A percentile compares a stretch with the other conserved stretches of the same genome.
phyloP scores from a whole-genome alignment of 2,797 vertebrate species.

The Sebastes kiyomatsui region DNA sequence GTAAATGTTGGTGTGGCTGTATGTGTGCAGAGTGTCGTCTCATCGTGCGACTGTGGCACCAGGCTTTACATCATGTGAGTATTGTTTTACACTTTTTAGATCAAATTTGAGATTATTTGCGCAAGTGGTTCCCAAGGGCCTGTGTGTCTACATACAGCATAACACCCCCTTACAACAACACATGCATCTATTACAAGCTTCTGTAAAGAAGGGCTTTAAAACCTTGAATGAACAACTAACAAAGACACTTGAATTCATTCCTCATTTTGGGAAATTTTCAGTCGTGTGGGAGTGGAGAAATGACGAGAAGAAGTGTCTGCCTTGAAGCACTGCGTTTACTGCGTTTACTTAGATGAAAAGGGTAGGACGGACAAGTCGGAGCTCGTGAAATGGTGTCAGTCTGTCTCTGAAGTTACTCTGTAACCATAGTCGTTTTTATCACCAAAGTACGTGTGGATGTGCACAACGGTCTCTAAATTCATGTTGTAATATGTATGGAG shows the following conservation, averaged over 20 bases:
- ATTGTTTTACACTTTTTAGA: slow-evolving; percentile 45
- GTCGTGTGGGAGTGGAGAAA: slow-evolving; percentile 15
- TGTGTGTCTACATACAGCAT: slow-evolving; percentile 7
- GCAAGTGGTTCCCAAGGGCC: not conserved
- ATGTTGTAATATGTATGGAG: slow-evolving; percentile 57
- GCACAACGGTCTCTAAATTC: slow-evolving; percentile 35
- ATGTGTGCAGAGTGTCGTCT: slow-evolving; percentile 39
- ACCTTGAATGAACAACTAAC: slow-evolving; percentile 32
- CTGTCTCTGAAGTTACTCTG: slow-evolving; percentile 51
- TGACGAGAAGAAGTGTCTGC: slow-evolving; percentile 22
- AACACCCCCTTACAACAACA: slow-evolving; percentile 29
- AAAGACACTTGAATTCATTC: slow-evolving; percentile 64
- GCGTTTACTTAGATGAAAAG: slow-evolving; percentile 49
- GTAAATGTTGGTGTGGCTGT: slow-evolving; percentile 44
- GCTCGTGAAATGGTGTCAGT: slow-evolving; percentile 58
- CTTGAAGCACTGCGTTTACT: slow-evolving; percentile 42
- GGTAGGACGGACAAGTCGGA: slow-evolving; percentile 47
- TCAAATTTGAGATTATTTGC: slow-evolving; percentile 26
- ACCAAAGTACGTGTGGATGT: slow-evolving; percentile 69
- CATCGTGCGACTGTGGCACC: slow-evolving; percentile 38
- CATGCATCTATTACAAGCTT: slow-evolving; percentile 18
- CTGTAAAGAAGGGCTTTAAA: slow-evolving; percentile 63
- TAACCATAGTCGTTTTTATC: slow-evolving; percentile 63
- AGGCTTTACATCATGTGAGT: slow-evolving; percentile 29
- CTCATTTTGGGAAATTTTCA: slow-evolving; percentile 30